A percentile compares a stretch with the other conserved stretches of the same genome.
phyloP scores from a whole-genome alignment of 2,113 vertebrate genomes.

The Alosa alosa region DNA sequence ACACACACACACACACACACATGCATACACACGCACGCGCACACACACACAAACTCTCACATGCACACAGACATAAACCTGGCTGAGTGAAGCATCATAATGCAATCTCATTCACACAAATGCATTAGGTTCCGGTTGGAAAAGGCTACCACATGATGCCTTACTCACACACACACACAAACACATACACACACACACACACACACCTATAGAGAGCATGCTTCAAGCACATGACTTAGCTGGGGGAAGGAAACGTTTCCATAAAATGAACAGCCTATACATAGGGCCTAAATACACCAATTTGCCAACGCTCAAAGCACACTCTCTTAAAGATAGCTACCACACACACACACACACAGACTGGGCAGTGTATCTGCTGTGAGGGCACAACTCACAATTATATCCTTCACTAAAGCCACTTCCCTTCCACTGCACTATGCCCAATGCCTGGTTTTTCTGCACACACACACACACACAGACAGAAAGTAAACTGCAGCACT shows the following conservation, averaged over 20 bases:
- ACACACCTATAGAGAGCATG: background rate
- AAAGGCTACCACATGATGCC: background rate
- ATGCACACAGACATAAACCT: background rate
- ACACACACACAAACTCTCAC: conserved; percentile 21
- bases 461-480: background rate
- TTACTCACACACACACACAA: background rate
- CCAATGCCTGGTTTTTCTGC: background rate
- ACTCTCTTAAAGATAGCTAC: background rate
- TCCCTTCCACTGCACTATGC: background rate
- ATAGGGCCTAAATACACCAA: background rate
- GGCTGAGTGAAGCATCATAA: background rate
- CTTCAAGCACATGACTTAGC: background rate
- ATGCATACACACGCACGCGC: background rate
- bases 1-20: conserved; percentile 13
- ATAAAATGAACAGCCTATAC: background rate
- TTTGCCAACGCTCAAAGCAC: background rate
- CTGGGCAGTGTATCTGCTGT: background rate
- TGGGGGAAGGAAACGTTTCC: background rate
- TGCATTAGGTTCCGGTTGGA: background rate
- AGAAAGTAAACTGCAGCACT: background rate
- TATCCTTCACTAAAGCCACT: conserved; percentile 10
- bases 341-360: background rate
- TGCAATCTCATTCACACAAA: conserved; percentile 20
- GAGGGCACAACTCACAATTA: background rate
- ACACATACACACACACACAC: background rate